Evolutionary conservation across 64 coral and sea anemone genomes (phyloP), one percentile per base, ranked within the genome.

Genomic region (Stichodactyla helianthus): DNA sequence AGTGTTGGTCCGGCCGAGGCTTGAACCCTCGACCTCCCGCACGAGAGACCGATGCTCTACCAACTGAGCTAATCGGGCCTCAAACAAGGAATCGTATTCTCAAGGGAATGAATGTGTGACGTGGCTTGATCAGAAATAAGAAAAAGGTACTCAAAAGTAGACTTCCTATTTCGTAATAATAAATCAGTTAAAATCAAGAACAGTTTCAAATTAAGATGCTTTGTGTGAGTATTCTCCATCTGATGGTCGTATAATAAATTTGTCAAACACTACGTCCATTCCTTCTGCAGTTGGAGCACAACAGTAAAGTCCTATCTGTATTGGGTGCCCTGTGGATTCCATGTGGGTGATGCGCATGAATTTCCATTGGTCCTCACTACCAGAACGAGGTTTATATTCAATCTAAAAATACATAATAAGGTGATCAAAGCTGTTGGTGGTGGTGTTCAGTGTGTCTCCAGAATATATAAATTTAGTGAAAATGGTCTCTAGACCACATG

Each of bases 221-320:
- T 84, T 91, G 79, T 95, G 93, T 44, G 84, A 84, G 82, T 83
- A 89, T 28, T 71, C 54, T 52, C 87, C 94, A 87, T 92, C 84
- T 0, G 90, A 92, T 28, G 84, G 80, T 59, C 76, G 25, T 81
- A 95, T 86, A 19, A 77, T 83, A 11, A 95, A 82, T 62, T 89
- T 92, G 53, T 95, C 79, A 90, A 95, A 95, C 56, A 92, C 90
- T 57, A 95, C 94, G 54, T 59, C 82, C 78, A 92, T 92, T 59
- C 90, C 94, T 17, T 83, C 87, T 22, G 58, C 52, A 17, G 94
- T 92, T 7, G 90, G 94, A 54, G 94, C 80, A 84, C 94, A 95
- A 67, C 90, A 92, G 70, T 95, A 95, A 25, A 95, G 84, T 84
- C 94, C 94, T 89, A 95, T 89, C 79, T 92, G 91, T 26, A 92